Evolutionary conservation across 2,113 vertebrate species (phyloP).

Genomic region (Choloepus hoffmanni): DNA sequence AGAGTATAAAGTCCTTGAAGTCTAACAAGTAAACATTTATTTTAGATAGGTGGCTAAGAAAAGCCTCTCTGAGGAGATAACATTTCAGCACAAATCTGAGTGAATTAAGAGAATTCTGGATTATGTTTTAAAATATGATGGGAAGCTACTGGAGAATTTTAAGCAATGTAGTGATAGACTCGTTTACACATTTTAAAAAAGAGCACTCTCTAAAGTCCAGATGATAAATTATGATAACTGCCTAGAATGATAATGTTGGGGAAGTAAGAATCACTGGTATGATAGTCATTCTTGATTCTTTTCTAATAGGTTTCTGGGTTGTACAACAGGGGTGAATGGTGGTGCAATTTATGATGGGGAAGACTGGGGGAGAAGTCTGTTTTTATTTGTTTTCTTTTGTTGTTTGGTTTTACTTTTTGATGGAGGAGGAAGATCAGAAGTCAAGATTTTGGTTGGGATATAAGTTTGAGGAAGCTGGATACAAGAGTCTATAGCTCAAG

Average conservation of each 20-base stretch:
- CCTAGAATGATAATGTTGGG: neutral
- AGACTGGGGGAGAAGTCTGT: neutral
- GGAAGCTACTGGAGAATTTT: neutral
- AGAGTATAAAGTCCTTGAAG: too few species aligned
- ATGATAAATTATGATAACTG: neutral
- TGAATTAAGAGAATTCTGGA: neutral
- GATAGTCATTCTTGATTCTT: neutral
- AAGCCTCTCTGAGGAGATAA: too few species aligned
- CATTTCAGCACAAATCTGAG: constrained; percentile 21
- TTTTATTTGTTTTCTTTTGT: neutral
- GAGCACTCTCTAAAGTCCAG: neutral
- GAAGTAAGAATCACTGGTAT: neutral
- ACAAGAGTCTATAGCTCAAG: neutral
- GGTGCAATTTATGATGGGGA: neutral
- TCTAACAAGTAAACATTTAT: too few species aligned
- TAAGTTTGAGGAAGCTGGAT: neutral
- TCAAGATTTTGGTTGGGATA: constrained; percentile 14
- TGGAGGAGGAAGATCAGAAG: neutral
- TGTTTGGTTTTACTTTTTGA: neutral
- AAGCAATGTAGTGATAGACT: neutral
- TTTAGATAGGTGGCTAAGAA: too few species aligned
- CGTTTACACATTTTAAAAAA: neutral
- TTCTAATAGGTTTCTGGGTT: constrained; percentile 9
- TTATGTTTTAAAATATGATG: neutral
- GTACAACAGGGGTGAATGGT: neutral